Evolutionary conservation across 2,888 invertebrate species (phyloP).

Genomic region (Tinea trinotella): DNA sequence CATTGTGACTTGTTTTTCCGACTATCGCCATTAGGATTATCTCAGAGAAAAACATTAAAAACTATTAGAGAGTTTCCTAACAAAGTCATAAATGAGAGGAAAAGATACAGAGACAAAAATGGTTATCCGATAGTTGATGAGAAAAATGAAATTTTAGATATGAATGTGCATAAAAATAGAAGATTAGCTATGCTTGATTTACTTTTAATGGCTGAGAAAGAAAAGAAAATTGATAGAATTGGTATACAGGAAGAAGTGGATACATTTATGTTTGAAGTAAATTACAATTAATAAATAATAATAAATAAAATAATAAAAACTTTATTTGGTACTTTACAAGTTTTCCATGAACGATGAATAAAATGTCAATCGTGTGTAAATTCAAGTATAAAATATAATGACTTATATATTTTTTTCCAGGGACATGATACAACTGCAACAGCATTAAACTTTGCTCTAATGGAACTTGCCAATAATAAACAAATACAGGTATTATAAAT

Average conservation of each 20-base stretch:
- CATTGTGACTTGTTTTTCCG: conserved; percentile 69
- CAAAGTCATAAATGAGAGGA: conserved; percentile 49
- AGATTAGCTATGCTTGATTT: conserved; percentile 70
- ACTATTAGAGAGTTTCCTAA: conserved; percentile 44
- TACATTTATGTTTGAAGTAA: conserved; percentile 76
- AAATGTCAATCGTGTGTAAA: too few species aligned
- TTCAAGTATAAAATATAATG: too few species aligned
- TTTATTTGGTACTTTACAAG: too few species aligned
- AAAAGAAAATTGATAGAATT: conserved; percentile 54
- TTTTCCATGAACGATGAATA: too few species aligned
- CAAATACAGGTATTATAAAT: conserved; percentile 62
- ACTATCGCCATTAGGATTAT: conserved; percentile 54
- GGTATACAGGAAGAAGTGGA: conserved; percentile 75
- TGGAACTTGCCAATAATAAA: conserved; percentile 62
- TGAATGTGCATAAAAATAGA: conserved; percentile 46
- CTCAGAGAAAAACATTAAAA: conserved; percentile 49
- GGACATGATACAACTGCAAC: conserved; percentile 77
- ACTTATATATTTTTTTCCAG: conserved; percentile 38
- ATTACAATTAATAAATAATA: neutral
- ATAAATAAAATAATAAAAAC: neutral
- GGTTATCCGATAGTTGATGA: conserved; percentile 11
- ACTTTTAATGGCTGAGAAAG: conserved; percentile 53
- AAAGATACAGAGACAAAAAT: conserved; percentile 28
- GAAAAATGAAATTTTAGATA: conserved; percentile 23
- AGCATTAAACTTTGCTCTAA: conserved; percentile 58